phyloP scores from a whole-genome alignment of 2,113 vertebrate species.

The Acanthisitta chloris region DNA sequence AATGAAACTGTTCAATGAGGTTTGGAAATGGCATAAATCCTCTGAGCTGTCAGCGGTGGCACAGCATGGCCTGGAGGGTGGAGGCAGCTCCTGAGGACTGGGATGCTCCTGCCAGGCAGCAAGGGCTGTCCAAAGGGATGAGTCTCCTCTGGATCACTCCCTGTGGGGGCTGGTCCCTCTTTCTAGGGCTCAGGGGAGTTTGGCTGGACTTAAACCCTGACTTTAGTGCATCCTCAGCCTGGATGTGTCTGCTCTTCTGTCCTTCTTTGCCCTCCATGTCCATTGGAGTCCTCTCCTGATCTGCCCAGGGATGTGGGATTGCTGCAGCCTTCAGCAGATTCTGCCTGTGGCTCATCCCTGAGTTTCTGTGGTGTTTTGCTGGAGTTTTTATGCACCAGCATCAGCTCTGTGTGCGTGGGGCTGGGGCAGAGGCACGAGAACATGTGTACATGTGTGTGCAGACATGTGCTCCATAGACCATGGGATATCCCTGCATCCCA shows the following conservation, averaged over 20 bases:
- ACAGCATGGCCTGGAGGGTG: rapidly evolving
- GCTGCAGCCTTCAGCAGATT: background rate
- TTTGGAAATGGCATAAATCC: background rate
- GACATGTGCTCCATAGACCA: rapidly evolving
- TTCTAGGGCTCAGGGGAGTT: rapidly evolving
- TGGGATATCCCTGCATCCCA: background rate
- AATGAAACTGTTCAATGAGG: rapidly evolving
- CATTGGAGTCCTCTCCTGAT: rapidly evolving
- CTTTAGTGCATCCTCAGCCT: background rate
- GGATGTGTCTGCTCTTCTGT: background rate
- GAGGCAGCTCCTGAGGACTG: background rate
- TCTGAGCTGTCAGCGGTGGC: rapidly evolving
- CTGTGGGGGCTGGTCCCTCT: background rate
- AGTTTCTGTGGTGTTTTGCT: background rate
- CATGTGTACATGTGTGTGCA: rapidly evolving
- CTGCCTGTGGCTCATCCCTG: rapidly evolving
- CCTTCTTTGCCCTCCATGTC: background rate
- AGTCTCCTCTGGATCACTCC: rapidly evolving
- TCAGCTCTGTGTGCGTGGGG: rapidly evolving
- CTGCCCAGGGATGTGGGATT: rapidly evolving
- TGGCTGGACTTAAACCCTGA: rapidly evolving
- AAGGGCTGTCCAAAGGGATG: rapidly evolving
- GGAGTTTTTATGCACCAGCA: rapidly evolving
- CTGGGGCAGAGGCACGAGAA: rapidly evolving
- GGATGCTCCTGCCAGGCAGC: background rate